A percentile compares a stretch with the other conserved stretches of the same genome.
phyloP scores from a whole-genome alignment of 2,888 invertebrate genomes.

The Dicycla oo region DNA sequence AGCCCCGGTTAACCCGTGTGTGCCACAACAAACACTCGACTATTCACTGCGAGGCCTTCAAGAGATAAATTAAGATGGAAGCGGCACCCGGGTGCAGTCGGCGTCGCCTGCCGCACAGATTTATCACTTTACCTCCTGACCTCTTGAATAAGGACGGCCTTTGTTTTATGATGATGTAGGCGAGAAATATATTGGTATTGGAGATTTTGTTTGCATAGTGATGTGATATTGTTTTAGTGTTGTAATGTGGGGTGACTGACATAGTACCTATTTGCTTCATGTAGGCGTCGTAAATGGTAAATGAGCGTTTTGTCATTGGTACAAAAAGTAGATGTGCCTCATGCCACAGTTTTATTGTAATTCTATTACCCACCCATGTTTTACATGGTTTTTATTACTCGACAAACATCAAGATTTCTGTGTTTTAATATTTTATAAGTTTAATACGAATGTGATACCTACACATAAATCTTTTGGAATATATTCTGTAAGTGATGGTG shows the following conservation, averaged over 20 bases:
- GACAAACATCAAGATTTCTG: too few relatives aligned
- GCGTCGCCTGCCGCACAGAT: slow-evolving; percentile 53
- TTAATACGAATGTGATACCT: too few relatives aligned
- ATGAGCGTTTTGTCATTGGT: neutral
- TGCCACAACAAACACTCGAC: slow-evolving; percentile 64
- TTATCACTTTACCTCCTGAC: slow-evolving; percentile 62
- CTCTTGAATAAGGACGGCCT: slow-evolving; percentile 49
- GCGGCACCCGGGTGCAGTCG: slow-evolving; percentile 65
- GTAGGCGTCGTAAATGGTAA: neutral
- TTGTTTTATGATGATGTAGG: slow-evolving; percentile 62
- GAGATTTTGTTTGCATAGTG: slow-evolving; percentile 26
- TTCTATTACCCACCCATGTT: neutral
- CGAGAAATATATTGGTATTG: slow-evolving; percentile 42
- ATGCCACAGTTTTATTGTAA: neutral
- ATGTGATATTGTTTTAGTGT: neutral
- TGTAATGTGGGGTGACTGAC: neutral
- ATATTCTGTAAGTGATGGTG: neutral
- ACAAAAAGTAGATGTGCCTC: neutral
- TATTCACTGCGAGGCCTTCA: slow-evolving; percentile 58
- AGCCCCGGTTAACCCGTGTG: slow-evolving; percentile 56
- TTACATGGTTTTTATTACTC: neutral
- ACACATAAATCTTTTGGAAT: neutral
- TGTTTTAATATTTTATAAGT: too few relatives aligned
- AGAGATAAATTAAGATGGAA: slow-evolving; percentile 70
- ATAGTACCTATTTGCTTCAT: neutral